Evolutionary conservation across 2,888 invertebrate genomes (phyloP).

Genomic region (Archips xylosteana): DNA sequence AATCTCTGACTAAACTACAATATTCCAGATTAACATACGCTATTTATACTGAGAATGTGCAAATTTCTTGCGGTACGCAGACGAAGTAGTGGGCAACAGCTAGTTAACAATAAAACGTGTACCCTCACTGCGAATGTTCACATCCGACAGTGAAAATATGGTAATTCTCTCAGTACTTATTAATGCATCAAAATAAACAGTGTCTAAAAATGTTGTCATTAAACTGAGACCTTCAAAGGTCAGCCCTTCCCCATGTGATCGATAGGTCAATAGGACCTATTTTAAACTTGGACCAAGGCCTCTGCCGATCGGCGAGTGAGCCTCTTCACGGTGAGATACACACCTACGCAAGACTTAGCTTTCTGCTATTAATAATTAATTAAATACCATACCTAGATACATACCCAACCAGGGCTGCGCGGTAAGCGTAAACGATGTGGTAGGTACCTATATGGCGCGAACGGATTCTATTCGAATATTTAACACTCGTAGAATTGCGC

Average conservation of each 20-base stretch:
- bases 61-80: too few species aligned
- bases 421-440: background rate
- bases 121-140: background rate
- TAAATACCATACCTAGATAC: background rate
- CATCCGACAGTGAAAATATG: background rate
- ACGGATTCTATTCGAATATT: too few species aligned
- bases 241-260: slow-evolving; percentile 3
- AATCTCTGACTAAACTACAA: too few species aligned
- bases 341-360: slow-evolving; percentile 27
- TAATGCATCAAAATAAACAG: background rate
- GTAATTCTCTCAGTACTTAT: background rate
- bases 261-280: slow-evolving; percentile 30
- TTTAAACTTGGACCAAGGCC: slow-evolving; percentile 23
- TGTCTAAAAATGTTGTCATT: background rate
- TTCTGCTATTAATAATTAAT: slow-evolving; percentile 25
- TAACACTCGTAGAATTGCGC: too few species aligned
- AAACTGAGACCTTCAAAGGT: slow-evolving; percentile 35
- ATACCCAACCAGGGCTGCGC: background rate
- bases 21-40: too few species aligned
- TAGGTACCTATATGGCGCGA: too few species aligned
- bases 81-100: too few species aligned
- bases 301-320: background rate
- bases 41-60: too few species aligned
- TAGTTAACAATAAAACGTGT: too few species aligned
- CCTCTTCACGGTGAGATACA: slow-evolving; percentile 25